Evolutionary conservation across 1,140 invertebrate species (phyloP), one percentile per base, ranked within the genome.

Genomic region (Chionoecetes opilio): DNA sequence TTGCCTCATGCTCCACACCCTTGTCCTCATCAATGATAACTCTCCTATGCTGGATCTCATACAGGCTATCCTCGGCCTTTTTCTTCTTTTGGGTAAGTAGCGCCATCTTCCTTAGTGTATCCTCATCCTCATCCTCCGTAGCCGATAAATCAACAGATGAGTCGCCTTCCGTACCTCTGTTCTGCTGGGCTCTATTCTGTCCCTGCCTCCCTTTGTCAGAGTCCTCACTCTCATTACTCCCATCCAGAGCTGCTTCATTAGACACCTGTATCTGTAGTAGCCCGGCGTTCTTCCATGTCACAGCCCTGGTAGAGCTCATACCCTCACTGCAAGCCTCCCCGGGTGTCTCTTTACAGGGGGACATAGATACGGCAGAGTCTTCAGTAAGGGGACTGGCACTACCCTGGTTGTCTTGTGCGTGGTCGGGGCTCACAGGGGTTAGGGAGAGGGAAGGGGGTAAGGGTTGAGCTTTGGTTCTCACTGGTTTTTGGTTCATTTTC

Each of bases 111-210:
- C 94, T 92, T 9, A 95, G 35, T 1, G 85, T 92, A n/a, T 92
- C 94, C 82, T 95, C 94, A 88, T 95, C 94, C 37, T 95, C 94
- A 29, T 95, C 94, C 38, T 95, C 94, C 53, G 32, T 63, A 34
- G n/a, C 37, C 21, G 84, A 93, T 3, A 46, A 34, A 31, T 85
- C 26, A 63, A n/a, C 17, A 26, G 86, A 88, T 14, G 82, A 85
- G 34, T 93, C 37, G 11, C 38, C 31, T 11, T 32, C 26, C 32
- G 8, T n/a, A n/a, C 8, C 35, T 21, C 31, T 31, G 89, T 0
- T 35, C 0, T 85, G n/a, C n/a, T 86, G 29, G 5, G 17, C 46
- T n/a, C n/a, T n/a, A n/a, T n/a, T n/a, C n/a, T n/a, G n/a, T n/a
- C n/a, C n/a, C 46, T 53, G 46, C 46, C 21, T 9, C 2, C 8